Evolutionary conservation across 2,888 invertebrate genomes (phyloP), one percentile per base, ranked within the genome.

Genomic region (Hybos culiciformis): DNA sequence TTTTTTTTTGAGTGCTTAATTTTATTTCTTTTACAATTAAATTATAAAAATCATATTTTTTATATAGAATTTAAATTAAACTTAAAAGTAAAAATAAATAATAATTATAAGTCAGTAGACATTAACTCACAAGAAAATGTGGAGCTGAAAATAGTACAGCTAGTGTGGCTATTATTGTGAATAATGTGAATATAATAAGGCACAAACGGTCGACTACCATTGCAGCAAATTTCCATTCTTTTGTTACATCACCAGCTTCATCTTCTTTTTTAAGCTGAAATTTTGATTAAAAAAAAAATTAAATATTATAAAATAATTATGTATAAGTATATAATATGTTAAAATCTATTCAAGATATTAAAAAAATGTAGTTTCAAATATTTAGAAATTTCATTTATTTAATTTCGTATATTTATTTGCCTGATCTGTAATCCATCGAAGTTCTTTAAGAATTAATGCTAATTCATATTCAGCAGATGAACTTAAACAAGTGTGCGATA

Each of bases 161-260:
- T 74, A 91, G 80, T 67, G 92, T 91, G 70, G 91, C 90, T 70
- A 91, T 82, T 76, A 91, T 87, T 71, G 92, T 92, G 78, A 92
- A 92, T 73, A 90, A 80, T 72, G 92, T 90, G 82, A 96, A 96
- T 77, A 93, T 84, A 77, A 93, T 91, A 80, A 96, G 87, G 84
- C 96, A 96, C 79, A 94, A 80, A 77, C 94, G 84, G 80, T 96
- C 96, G 72, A 96, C 91, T 72, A 96, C 94, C 91, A 94, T 93
- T 69, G 94, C 94, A 66, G 94, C 94, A 73, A 94, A 96, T 75
- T 93, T 93, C 96, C 96, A 96, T 79, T 94, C 93, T 72, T 88
- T 85, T 68, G 91, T 84, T 64, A 92, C 76, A 69, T 88, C 91
- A 67, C 83, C 81, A 59, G 86, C 83, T 69, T 90, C 86, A 68